Evolutionary conservation across 35 echinoderm and acorn worm genomes (phyloP), one percentile per base, ranked within the genome.

Genomic region (Heliocidaris tuberculata): DNA sequence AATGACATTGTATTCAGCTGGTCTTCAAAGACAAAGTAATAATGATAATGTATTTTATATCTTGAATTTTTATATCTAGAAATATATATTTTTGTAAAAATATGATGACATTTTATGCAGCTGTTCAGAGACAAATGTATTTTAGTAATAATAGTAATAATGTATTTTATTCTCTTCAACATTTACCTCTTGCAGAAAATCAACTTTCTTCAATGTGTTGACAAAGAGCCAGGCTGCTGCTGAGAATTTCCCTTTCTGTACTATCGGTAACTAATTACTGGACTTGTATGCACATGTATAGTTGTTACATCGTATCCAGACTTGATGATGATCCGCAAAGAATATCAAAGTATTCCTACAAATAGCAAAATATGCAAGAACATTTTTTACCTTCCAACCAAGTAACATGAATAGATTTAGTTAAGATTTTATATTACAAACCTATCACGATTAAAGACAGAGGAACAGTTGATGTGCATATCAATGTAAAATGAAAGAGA

Each of bases 161-260:
- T 24, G 21, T 95, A 49, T 95, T 94, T 78, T 65, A 27, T 71
- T 78, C 27, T 27, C 35, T 42, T 42, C 35, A 42, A 42, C 35
- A 42, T 42, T 78, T 27, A 78, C 65, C 49, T 95, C 48, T 50
- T 94, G 15, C 96, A 99, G 98, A 47, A 99, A 99, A 94, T 99
- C 98, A 50, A 99, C 98, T 35, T 99, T 99, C 93, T 99, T 99
- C 91, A 99, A 99, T 95, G 98, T 99, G 19, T 93, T 99, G 50
- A 99, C 98, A 16, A 99, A 99, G 89, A 99, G 98, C 95, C 94
- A 95, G 89, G 98, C 96, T 70, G 54, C 96, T 71, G 98, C 98
- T 50, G 98, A 99, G 93, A 99, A 99, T 47, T 99, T 99, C 94
- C 98, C 98, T 65, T 99, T 99, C 90, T 99, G 98, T 94, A 99